phyloP scores from a whole-genome alignment of 2,113 vertebrate species.

The Manacus vitellinus region DNA sequence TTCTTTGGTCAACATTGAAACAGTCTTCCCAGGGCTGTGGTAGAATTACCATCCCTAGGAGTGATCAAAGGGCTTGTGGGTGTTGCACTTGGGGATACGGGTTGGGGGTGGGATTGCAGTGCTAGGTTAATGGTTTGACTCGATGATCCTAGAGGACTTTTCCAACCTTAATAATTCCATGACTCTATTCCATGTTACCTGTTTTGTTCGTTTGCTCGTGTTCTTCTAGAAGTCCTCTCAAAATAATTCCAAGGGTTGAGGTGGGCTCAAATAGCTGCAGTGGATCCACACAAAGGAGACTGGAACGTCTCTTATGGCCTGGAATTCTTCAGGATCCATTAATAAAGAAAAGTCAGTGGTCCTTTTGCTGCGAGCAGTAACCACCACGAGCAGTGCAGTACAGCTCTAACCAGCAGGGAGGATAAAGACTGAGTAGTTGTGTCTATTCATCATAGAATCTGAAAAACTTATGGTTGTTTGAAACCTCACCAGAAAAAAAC shows the following conservation, averaged over 20 bases:
- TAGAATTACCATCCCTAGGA: not conserved
- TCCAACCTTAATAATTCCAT: not conserved
- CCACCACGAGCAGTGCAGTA: fast-evolving
- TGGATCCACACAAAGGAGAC: not conserved
- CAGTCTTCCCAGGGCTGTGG: not conserved
- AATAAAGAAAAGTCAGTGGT: not conserved
- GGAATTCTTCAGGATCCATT: not conserved
- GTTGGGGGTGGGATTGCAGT: not conserved
- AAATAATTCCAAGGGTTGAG: not conserved
- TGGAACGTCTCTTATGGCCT: not conserved
- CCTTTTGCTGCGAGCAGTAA: not conserved
- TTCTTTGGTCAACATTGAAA: not conserved
- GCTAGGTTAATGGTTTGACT: not conserved
- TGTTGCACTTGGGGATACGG: not conserved
- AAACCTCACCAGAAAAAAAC: not conserved
- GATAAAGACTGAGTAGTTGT: not conserved
- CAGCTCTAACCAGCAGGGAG: not conserved
- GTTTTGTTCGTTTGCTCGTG: not conserved
- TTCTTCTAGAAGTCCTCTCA: not conserved
- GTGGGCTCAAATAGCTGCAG: not conserved
- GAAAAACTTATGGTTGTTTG: not conserved
- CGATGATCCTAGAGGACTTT: not conserved
- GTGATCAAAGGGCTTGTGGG: not conserved
- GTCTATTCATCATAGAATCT: not conserved
- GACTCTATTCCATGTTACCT: not conserved